phyloP scores from a whole-genome alignment of 1,140 invertebrate genomes.

The Notospermus geniculatus region DNA sequence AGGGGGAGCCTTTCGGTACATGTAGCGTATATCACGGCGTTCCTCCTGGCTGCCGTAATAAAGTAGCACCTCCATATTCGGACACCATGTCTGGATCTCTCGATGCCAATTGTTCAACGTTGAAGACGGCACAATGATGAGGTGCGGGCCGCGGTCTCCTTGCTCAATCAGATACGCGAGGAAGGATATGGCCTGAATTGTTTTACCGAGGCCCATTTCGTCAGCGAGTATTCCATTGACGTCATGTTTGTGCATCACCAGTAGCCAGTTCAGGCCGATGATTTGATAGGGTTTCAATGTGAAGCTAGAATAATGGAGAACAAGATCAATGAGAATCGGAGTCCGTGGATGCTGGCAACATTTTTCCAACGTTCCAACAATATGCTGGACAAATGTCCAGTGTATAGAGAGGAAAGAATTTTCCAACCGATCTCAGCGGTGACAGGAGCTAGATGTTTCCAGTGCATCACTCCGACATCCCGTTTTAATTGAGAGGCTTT shows the following conservation, averaged over 20 bases:
- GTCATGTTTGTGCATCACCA: conserved; percentile 81
- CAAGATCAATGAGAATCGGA: background rate
- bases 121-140: conserved; percentile 89
- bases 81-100: conserved; percentile 83
- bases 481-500: too few species aligned
- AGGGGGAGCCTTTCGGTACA: conserved; percentile 61
- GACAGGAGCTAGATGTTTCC: too few species aligned
- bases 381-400: background rate
- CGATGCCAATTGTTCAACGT: conserved; percentile 88
- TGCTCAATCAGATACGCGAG: conserved; percentile 82
- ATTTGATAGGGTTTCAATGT: conserved; percentile 83
- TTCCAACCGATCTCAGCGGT: background rate
- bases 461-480: background rate
- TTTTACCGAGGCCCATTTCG: conserved; percentile 89
- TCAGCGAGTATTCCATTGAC: conserved; percentile 93
- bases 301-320: conserved; percentile 31
- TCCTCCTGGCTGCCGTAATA: conserved; percentile 89
- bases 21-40: conserved; percentile 70
- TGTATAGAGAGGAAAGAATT: background rate
- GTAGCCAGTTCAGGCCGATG: conserved; percentile 91
- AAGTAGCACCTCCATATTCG: conserved; percentile 69
- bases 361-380: too few species aligned
- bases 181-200: conserved; percentile 79
- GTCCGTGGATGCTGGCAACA: background rate
- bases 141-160: conserved; percentile 67